Evolutionary conservation across 2,113 vertebrate genomes (phyloP).

Genomic region (Rhodinocichla rosea): DNA sequence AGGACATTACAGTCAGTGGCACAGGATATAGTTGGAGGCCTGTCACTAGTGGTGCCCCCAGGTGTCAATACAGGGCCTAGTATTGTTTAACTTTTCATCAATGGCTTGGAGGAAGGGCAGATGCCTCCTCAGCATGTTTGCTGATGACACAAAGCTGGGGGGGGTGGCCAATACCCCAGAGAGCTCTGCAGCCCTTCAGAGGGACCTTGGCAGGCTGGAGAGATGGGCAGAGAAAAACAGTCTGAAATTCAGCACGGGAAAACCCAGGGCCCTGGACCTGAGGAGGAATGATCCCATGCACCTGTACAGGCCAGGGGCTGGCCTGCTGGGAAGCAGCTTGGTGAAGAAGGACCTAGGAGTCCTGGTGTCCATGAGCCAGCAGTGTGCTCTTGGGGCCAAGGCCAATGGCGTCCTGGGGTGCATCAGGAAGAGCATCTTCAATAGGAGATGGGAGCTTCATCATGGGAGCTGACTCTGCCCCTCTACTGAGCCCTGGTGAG

Average conservation of each 20-base stretch:
- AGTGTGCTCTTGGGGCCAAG: background rate
- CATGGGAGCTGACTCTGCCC: background rate
- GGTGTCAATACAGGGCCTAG: background rate
- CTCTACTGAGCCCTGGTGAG: background rate
- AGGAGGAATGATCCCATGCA: background rate
- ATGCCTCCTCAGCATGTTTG: accelerated
- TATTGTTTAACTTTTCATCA: background rate
- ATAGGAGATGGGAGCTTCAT: background rate
- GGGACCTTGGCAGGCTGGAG: background rate
- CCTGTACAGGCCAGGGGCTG: too few relatives aligned
- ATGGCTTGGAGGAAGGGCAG: background rate
- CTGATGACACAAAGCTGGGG: background rate
- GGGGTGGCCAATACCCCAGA: background rate
- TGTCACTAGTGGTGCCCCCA: background rate
- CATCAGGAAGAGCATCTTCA: background rate
- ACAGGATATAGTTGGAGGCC: background rate
- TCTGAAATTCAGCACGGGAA: background rate
- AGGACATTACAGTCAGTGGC: background rate
- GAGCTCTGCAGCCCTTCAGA: background rate
- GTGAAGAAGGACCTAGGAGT: background rate
- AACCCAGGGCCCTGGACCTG: background rate
- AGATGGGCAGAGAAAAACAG: background rate
- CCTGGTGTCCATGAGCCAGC: background rate
- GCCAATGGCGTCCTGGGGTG: too few relatives aligned
- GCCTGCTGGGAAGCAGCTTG: background rate